Conservation (phyloP, 2,888 invertebrate species). For the Sinhomidia bicolor region DNA sequence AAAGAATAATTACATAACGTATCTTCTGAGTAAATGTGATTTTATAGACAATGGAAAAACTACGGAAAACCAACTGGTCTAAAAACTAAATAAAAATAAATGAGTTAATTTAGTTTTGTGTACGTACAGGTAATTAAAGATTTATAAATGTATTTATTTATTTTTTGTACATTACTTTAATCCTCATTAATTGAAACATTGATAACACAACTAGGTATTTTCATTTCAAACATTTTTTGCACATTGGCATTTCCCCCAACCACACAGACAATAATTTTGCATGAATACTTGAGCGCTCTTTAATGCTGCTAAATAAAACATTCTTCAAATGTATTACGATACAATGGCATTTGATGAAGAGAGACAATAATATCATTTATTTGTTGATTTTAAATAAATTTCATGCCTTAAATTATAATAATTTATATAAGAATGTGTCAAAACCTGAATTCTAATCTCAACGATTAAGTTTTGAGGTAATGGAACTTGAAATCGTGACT, state of each 20-base stretch:
- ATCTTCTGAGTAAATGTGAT: no score
- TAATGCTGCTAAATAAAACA: not conserved
- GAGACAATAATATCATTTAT: conserved; percentile 67
- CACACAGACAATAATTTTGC: not conserved
- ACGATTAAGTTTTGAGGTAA: conserved; percentile 70
- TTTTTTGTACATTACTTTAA: no score
- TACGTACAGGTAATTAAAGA: no score
- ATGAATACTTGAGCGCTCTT: not conserved
- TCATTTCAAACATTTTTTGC: not conserved
- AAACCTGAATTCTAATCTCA: conserved; percentile 73
- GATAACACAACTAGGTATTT: not conserved
- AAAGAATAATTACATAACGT: no score
- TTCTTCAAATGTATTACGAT: conserved; percentile 8
- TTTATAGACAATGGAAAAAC: no score
- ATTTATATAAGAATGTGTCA: conserved; percentile 73
- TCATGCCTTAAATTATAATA: conserved; percentile 72
- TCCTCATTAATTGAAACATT: not conserved
- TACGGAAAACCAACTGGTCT: no score
- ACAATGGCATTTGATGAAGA: conserved; percentile 60
- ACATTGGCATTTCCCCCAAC: not conserved
- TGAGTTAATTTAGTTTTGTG: no score
- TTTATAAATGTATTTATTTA: no score
- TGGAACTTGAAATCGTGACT: conserved; percentile 74
- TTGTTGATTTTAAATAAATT: conserved; percentile 68
- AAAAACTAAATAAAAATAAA: no score